Percentiles rank a stretch among this genome's conserved stretches.
phyloP scores from a whole-genome alignment of 2,797 vertebrate genomes.

The Hephaestus fuliginosus region DNA sequence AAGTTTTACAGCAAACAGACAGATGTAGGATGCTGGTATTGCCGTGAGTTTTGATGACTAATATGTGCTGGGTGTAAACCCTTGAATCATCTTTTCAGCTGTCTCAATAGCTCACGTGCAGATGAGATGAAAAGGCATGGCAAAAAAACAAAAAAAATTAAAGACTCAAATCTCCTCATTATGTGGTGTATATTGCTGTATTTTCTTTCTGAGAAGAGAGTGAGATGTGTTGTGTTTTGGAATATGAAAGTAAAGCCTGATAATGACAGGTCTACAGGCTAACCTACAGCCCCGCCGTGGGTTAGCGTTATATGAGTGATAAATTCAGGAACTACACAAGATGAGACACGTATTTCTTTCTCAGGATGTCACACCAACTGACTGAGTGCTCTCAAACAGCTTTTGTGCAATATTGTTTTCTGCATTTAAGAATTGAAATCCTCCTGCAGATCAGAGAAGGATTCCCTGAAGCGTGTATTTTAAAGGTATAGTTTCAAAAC shows the following conservation, averaged over 20 bases:
- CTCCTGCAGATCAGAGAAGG: neutral
- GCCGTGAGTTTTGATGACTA: slow-evolving; percentile 12
- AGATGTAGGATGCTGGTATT: slow-evolving; percentile 26
- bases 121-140: slow-evolving; percentile 17
- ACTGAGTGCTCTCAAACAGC: neutral
- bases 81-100: slow-evolving; percentile 4
- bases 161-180: neutral
- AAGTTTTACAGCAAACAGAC: slow-evolving; percentile 28
- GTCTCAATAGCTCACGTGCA: slow-evolving; percentile 6
- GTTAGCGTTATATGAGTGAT: neutral
- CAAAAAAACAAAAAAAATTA: neutral
- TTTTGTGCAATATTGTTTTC: neutral
- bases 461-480: neutral
- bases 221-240: neutral
- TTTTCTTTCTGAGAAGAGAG: neutral
- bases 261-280: neutral
- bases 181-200: neutral
- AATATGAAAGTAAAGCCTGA: neutral
- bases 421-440: neutral
- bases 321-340: neutral
- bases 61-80: slow-evolving; percentile 11
- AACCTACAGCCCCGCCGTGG: neutral
- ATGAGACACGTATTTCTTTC: neutral
- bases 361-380: neutral
- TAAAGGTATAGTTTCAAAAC: neutral